Evolutionary conservation across 2,113 vertebrate species (phyloP).

Genomic region (Poicephalus meyeri): DNA sequence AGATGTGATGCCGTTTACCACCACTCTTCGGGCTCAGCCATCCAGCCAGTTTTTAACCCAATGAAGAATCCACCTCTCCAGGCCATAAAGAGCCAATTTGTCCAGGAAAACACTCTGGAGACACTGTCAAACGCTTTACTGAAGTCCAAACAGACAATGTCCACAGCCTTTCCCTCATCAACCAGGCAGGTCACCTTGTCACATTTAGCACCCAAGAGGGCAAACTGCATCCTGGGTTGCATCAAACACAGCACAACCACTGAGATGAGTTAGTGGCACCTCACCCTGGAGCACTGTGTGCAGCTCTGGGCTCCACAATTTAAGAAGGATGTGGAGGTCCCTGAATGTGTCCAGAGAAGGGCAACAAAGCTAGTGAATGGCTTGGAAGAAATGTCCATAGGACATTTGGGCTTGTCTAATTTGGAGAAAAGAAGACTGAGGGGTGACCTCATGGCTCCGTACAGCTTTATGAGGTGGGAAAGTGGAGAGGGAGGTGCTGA

Average conservation of each 20-base stretch:
- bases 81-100: neutral
- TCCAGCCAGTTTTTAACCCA: neutral
- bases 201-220: neutral
- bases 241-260: neutral
- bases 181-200: neutral
- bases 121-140: neutral
- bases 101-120: neutral
- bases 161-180: neutral
- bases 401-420: neutral
- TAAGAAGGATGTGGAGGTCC: neutral
- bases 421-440: neutral
- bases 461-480: neutral
- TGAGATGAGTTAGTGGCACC: neutral
- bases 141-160: neutral
- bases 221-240: neutral
- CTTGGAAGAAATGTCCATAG: neutral
- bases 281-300: neutral
- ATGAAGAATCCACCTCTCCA: neutral
- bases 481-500: neutral
- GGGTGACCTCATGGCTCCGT: neutral
- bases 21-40: neutral
- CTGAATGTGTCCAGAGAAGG: neutral
- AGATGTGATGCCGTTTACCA: too few species aligned
- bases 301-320: too few species aligned
- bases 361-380: neutral